A percentile compares a stretch with the other conserved stretches of the same genome.
Evolutionary conservation across 2,888 invertebrate species (phyloP).

Genomic region (Cataglyphis rosenhaueri): DNA sequence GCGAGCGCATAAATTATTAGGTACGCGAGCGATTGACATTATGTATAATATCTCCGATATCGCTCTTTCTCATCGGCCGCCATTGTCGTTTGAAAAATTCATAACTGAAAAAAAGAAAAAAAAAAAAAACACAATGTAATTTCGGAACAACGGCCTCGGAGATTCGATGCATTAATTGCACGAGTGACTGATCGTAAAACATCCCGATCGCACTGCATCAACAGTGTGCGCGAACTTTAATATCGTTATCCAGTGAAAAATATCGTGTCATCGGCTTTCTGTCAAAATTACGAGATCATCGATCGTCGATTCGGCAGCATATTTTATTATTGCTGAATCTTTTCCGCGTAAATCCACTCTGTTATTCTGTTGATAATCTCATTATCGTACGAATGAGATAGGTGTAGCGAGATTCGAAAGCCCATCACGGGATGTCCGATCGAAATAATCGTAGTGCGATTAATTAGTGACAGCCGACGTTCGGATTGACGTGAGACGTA

Average conservation of each 20-base stretch:
- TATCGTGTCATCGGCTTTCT: constrained; percentile 37
- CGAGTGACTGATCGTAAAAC: constrained; percentile 23
- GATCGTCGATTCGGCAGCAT: constrained; percentile 17
- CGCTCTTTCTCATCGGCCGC: background rate
- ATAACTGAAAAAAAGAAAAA: background rate
- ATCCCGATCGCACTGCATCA: constrained; percentile 3
- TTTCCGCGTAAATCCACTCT: constrained; percentile 32
- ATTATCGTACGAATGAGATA: constrained; percentile 34
- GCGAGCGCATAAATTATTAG: constrained; percentile 37
- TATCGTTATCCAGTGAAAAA: constrained; percentile 29
- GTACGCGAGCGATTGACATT: constrained; percentile 8
- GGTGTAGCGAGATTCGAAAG: constrained; percentile 42
- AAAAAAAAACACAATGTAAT: too few relatives aligned
- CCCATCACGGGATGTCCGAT: constrained; percentile 28
- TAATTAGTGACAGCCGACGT: constrained; percentile 46
- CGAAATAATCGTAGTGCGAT: constrained; percentile 48
- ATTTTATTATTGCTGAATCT: constrained; percentile 45
- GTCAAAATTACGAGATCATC: constrained; percentile 33
- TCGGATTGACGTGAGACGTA: constrained; percentile 23
- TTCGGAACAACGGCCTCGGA: background rate
- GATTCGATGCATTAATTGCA: constrained; percentile 13
- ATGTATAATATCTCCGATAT: background rate
- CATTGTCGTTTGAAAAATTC: background rate
- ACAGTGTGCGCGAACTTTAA: constrained; percentile 23
- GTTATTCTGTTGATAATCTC: constrained; percentile 45